These are phyloP conservation scores for Ptychadena robeensis DNA, from an alignment of 2,797 vertebrate genomes.

Conservation along the genomic window DNA sequence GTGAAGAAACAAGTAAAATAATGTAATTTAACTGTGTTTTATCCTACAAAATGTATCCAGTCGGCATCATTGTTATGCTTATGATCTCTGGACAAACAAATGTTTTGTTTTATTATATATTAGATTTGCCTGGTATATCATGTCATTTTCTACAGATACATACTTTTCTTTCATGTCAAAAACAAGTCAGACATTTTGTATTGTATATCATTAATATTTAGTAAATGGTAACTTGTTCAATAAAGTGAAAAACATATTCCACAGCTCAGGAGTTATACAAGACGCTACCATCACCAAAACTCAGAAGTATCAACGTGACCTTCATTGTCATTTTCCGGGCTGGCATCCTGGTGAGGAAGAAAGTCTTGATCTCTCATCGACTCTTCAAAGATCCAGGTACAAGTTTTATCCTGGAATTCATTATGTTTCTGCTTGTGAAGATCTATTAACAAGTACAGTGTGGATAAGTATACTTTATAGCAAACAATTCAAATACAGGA, in stretches of 20 bases:
- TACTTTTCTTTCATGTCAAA: background rate
- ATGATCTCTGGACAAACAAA: background rate
- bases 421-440: background rate
- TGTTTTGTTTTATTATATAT: background rate
- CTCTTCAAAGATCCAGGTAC: conserved; percentile 49
- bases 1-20: too few relatives aligned
- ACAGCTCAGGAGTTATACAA: conserved; percentile 51
- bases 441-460: too few relatives aligned
- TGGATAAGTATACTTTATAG: too few relatives aligned
- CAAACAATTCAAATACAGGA: too few relatives aligned
- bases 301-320: conserved; percentile 47
- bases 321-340: conserved; percentile 38
- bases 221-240: background rate
- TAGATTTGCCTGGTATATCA: background rate
- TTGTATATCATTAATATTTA: background rate
- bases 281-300: conserved; percentile 49
- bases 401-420: conserved; percentile 7
- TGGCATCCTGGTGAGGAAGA: conserved; percentile 42
- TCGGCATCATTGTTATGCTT: background rate
- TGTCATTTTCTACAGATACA: background rate
- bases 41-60: background rate
- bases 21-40: too few relatives aligned
- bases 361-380: conserved; percentile 46
- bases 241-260: conserved; percentile 35
- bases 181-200: background rate